A percentile compares a stretch with the other conserved stretches of the same genome.
Evolutionary conservation across 2,113 vertebrate species (phyloP).

Genomic region (Deroptyus accipitrinus): DNA sequence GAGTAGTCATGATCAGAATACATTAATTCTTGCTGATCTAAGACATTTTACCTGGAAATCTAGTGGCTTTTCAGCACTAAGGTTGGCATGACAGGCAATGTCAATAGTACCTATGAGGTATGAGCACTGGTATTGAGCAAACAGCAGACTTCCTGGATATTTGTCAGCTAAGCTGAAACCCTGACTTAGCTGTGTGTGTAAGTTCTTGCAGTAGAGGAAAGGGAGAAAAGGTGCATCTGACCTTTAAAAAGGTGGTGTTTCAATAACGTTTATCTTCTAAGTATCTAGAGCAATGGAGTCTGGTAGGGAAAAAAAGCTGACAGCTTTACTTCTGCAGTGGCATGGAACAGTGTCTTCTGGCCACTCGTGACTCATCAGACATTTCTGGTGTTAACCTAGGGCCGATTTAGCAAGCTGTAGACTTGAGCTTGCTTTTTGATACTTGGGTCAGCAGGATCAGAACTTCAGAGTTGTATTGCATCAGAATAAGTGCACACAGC

Average conservation of each 20-base stretch:
- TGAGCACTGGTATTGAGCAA: background rate
- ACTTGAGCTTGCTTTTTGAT: background rate
- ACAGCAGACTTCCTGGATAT: background rate
- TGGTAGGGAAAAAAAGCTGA: background rate
- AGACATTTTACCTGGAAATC: background rate
- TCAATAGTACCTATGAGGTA: background rate
- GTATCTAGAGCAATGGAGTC: background rate
- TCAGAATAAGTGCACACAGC: background rate
- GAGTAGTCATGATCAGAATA: background rate
- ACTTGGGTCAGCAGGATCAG: background rate
- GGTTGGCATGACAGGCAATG: background rate
- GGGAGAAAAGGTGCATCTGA: background rate
- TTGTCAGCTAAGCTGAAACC: background rate
- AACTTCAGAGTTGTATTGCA: background rate
- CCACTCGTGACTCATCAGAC: background rate
- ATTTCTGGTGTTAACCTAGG: background rate
- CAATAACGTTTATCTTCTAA: background rate
- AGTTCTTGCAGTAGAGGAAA: background rate
- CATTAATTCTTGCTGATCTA: background rate
- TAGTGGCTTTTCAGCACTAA: background rate
- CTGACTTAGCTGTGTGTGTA: background rate
- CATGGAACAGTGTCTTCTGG: background rate
- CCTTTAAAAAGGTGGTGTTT: slow-evolving; percentile 2
- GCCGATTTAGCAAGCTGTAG: background rate
- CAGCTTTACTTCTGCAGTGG: background rate